Evolutionary conservation across 2,113 vertebrate genomes (phyloP), one percentile per base, ranked within the genome.

Genomic region (Aptenodytes forsteri): DNA sequence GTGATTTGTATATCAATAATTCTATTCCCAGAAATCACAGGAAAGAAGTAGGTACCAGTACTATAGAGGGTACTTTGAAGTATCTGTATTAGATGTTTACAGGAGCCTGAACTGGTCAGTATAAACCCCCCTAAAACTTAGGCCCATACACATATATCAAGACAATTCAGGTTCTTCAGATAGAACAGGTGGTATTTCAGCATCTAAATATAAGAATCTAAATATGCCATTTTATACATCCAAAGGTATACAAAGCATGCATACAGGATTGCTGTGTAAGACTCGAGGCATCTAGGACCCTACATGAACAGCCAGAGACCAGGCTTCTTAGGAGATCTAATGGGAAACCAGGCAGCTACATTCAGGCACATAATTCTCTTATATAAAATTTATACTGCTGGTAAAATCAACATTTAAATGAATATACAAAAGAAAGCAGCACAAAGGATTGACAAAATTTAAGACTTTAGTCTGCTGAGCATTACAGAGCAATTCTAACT

Each of bases 81-180:
- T 44, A 49, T 23, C 52, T 32, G 3, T 49, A 36, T 29, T 26
- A 29, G 21, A 71, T 1, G 2, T 17, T 23, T 65, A 62, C 27
- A 86, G 75, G 56, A 86, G 14, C 18, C 78, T 65, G 34, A 92
- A 85, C 12, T 36, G 44, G 29, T 59, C 38, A 49, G 9, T 11
- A 58, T 16, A 89, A 91, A 27, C 11, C 3, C 22, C 32, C 26
- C 20, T 36, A 49, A 27, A 91, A 18, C 46, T 46, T 44, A 54
- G 50, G 13, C 44, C 20, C 29, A 55, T 3, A 5, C 9, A 59
- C n/a, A 38, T 0, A 0, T 32, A 27, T 29, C 5, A 62, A 21
- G 21, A 69, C 3, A 86, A 76, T 36, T 72, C n/a, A 59, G 7
- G 21, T 36, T 93, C 36, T 69, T 83, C 44, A 65, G 58, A 54